phyloP scores from a whole-genome alignment of 2,888 invertebrate species.

The Drosophila fungiperda region DNA sequence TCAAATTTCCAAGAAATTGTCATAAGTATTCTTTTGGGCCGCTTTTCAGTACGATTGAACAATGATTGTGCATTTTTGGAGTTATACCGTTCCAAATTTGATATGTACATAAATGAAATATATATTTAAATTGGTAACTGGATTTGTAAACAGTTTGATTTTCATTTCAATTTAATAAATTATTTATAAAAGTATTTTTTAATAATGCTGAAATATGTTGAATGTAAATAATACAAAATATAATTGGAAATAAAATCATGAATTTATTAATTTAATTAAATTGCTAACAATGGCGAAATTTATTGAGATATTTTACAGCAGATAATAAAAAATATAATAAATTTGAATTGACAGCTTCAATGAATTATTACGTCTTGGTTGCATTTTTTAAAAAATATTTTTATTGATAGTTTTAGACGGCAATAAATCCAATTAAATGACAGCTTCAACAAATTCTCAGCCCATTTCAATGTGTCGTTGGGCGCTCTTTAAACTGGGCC shows the following conservation, averaged over 20 bases:
- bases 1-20: neutral
- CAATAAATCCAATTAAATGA: conserved; percentile 42
- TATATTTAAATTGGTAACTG: neutral
- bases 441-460: conserved; percentile 18
- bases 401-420: neutral
- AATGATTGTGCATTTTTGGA: neutral
- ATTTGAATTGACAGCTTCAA: neutral
- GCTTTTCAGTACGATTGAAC: neutral
- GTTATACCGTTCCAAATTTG: neutral
- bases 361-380: neutral
- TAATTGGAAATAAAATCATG: neutral
- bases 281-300: neutral
- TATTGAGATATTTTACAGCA: neutral
- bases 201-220: neutral
- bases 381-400: neutral
- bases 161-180: neutral
- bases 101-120: neutral
- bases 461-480: neutral
- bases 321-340: neutral
- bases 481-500: conserved; percentile 40
- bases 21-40: neutral
- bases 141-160: neutral
- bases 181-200: neutral
- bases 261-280: neutral
- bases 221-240: neutral